Evolutionary conservation across 2,113 vertebrate species (phyloP).

Genomic region (Amazona guildingii): DNA sequence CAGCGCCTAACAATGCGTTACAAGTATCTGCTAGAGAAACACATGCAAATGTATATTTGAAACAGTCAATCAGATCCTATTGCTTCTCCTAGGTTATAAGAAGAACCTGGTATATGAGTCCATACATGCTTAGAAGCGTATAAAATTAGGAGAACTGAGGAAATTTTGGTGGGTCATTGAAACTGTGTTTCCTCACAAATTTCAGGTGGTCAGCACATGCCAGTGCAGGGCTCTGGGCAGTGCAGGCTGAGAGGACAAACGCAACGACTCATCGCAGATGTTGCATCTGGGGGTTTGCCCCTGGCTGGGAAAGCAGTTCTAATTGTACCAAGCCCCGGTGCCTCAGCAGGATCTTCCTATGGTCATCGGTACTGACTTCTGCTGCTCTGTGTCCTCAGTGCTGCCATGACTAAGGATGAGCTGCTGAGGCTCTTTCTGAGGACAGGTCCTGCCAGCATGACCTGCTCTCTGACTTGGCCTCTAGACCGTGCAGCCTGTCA

Average conservation of each 20-base stretch:
- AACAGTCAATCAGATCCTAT: background rate
- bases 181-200: background rate
- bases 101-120: background rate
- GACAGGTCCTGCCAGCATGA: background rate
- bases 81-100: background rate
- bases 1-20: background rate
- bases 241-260: background rate
- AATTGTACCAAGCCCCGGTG: background rate
- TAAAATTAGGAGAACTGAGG: background rate
- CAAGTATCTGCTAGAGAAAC: background rate
- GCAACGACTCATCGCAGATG: accelerated
- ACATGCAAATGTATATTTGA: background rate
- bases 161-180: background rate
- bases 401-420: accelerated
- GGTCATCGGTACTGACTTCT: background rate
- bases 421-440: background rate
- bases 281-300: background rate
- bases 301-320: accelerated
- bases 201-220: accelerated
- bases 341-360: accelerated
- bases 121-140: background rate
- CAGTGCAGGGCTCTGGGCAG: background rate
- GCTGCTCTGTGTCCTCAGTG: background rate
- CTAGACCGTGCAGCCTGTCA: background rate
- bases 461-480: background rate